Base-by-base conservation (phyloP, 2,888 invertebrate genomes). In the Crematogaster levior region DNA sequence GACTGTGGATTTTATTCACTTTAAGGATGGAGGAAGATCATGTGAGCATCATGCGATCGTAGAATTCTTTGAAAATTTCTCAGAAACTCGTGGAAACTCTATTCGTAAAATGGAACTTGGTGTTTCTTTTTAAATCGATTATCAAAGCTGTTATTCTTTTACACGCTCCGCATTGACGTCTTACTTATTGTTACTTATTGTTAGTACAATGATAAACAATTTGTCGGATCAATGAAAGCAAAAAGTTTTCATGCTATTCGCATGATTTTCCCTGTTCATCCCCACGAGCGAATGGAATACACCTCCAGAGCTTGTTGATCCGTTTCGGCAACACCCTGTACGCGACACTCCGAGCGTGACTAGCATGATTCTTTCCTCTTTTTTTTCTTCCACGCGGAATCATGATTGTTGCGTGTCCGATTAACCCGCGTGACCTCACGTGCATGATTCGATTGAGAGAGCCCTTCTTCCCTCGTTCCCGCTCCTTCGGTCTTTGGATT, bases 361-460 rank as follows among this genome's bases (percentile, higher is more conserved):
- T 58, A 80, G 72, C 81, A 86, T 84, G 84, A 85, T 60, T 83
- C 7, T 10, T 83, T 56, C 46, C 56, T 63, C 34, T 73, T 80
- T 30, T 75, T 80, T 73, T 77, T 40, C 77, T 79, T 72, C 53
- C 82, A 73, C 60, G 79, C 48, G 53, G 82, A 81, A 60, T 81
- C 61, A 66, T 80, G 60, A 81, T 74, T 84, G 80, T 75, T 87
- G 84, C 80, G 82, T 85, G 85, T 85, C 82, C 82, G 74, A 87
- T 81, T 87, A 86, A 89, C 87, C 83, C 70, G 79, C 77, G 48
- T 81, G 83, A 89, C 80, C 77, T 75, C 70, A 70, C 66, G 63
- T 84, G 84, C 90, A 85, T 84, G 86, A 81, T 80, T 70, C 79
- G 81, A 86, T 85, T 70, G 73, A 82, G 73, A 82, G 83, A 65